These are phyloP conservation scores for Caenorhabditis uteleia DNA, from an alignment of 2,888 invertebrate species.

Conservation along the genomic window DNA sequence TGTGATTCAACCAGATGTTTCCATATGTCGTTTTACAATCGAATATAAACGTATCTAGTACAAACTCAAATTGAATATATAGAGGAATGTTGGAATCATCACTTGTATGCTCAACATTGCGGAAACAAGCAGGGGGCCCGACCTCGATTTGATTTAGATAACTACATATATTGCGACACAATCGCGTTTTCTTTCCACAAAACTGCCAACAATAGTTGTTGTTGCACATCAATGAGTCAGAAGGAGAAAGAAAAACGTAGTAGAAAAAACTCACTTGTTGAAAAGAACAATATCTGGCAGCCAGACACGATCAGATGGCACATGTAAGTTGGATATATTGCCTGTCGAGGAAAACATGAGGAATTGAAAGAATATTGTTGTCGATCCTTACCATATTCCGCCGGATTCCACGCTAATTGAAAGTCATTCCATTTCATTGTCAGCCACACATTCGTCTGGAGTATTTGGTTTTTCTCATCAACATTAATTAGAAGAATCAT, in stretches of 20 bases:
- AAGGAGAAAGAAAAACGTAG: not conserved
- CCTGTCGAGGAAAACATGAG: too few relatives aligned
- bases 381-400: slow-evolving; percentile 70
- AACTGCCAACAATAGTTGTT: not conserved
- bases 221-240: not conserved
- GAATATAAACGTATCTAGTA: slow-evolving; percentile 10
- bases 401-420: slow-evolving; percentile 72
- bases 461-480: slow-evolving; percentile 69
- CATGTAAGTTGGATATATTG: slow-evolving; percentile 54
- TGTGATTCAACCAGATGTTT: too few relatives aligned
- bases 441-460: slow-evolving; percentile 70
- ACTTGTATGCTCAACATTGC: slow-evolving; percentile 37
- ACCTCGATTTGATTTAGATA: too few relatives aligned
- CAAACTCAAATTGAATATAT: too few relatives aligned
- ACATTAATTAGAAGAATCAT: slow-evolving; percentile 73
- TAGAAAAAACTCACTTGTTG: slow-evolving; percentile 63
- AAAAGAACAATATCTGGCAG: slow-evolving; percentile 73
- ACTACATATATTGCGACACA: not conserved
- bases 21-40: too few relatives aligned
- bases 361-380: not conserved
- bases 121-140: slow-evolving; percentile 27
- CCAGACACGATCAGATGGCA: slow-evolving; percentile 71
- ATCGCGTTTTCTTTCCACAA: not conserved
- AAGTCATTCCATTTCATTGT: slow-evolving; percentile 70
- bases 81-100: slow-evolving; percentile 30